These are phyloP conservation scores for Alloplasta piceator DNA, from an alignment of 2,888 invertebrate species.

Conservation along the genomic window DNA sequence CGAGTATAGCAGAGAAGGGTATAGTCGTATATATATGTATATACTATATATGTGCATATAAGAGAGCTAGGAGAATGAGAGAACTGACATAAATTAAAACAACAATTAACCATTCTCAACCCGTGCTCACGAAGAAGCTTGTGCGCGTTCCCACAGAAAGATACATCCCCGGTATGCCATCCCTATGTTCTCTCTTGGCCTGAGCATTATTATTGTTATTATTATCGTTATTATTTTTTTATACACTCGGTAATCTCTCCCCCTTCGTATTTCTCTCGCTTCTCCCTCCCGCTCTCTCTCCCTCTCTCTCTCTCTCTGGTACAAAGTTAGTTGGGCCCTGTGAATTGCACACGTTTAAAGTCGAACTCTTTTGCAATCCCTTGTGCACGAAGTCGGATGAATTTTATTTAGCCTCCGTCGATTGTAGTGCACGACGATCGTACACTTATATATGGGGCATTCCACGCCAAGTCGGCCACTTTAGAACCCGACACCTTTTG, in stretches of 20 bases:
- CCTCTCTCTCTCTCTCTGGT: conserved; percentile 40
- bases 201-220: conserved; percentile 49
- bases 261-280: conserved; percentile 24
- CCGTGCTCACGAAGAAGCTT: conserved; percentile 67
- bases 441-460: neutral
- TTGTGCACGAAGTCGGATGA: conserved; percentile 13
- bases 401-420: neutral
- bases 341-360: conserved; percentile 44
- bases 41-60: conserved; percentile 43
- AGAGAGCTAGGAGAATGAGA: conserved; percentile 59
- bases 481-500: too few species aligned
- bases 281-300: conserved; percentile 25
- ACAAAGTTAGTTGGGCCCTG: conserved; percentile 67
- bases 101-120: conserved; percentile 81
- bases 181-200: conserved; percentile 74
- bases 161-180: conserved; percentile 48
- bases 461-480: too few species aligned
- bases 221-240: neutral
- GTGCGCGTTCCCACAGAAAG: conserved; percentile 76
- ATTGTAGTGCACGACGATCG: neutral
- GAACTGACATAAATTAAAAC: conserved; percentile 81
- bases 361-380: conserved; percentile 24
- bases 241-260: conserved; percentile 26
- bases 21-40: conserved; percentile 41
- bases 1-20: conserved; percentile 55